Base-by-base conservation (phyloP, 2,113 vertebrate species). In the Morone saxatilis region DNA sequence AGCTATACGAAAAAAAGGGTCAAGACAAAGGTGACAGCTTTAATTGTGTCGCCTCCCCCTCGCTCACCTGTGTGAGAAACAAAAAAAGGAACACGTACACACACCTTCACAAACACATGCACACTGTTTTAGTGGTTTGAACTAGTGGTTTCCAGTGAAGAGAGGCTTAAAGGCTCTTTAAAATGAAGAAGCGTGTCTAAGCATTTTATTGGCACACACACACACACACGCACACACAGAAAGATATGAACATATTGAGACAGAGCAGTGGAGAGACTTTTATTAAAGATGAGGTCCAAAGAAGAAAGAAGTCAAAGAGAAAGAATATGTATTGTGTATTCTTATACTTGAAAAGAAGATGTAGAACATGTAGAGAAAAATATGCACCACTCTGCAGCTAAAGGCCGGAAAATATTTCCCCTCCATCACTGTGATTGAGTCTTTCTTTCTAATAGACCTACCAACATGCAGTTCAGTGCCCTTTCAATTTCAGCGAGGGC, bases 11-110 rank as follows among this genome's bases (percentile, higher is more conserved):
- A 7, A 31, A 69, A 73, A 41, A 19, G 45, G 20, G 13, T 50
- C 14, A 14, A 17, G 68, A 67, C 17, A 51, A 50, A 78, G n/a
- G 54, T 81, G 63, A 7, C 36, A 76, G 38, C 76, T 83, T 81
- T 60, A 71, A 83, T 57, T 76, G 66, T 61, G 57, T 38, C 7
- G 6, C 19, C 20, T 36, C 14, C 48, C 59, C 54, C 48, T 63
- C 25, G 4, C 67, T 45, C 67, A 85, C 75, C 76, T 84, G 54
- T 38, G 50, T 53, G 14, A 72, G 13, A 50, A 57, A 61, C 13
- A 14, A 19, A 31, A 3, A 40, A 7, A 19, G 9, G 19, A 20
- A 25, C 19, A 63, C 62, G 22, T 4, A n/a, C 45, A 31, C 38
- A 56, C 43, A 25, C 43, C 17, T 16, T 20, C 41, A 50, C 10